Conservation (phyloP, 2,797 vertebrate species). For the Chelmon rostratus region DNA sequence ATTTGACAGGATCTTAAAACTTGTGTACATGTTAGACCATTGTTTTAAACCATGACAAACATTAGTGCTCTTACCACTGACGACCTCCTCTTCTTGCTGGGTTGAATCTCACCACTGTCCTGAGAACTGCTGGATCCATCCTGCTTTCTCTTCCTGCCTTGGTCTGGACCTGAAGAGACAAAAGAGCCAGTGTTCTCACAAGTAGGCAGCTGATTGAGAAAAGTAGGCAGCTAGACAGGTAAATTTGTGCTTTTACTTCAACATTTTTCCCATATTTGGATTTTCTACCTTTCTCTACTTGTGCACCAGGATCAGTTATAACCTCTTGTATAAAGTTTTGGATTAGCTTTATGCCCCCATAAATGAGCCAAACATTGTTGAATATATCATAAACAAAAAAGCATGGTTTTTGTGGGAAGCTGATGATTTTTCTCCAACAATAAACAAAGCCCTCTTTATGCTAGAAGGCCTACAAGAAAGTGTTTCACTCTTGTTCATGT, state of each 20-base stretch:
- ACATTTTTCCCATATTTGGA: neutral
- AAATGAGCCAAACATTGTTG: neutral
- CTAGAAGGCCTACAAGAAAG: neutral
- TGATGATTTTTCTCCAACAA: neutral
- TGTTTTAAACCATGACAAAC: neutral
- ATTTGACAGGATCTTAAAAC: too few species aligned
- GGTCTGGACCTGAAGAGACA: slow-evolving; percentile 44
- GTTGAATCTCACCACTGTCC: slow-evolving; percentile 70
- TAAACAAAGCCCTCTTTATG: neutral
- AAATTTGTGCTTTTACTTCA: neutral
- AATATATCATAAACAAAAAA: neutral
- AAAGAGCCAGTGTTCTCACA: slow-evolving; percentile 5
- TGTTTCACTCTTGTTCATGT: neutral
- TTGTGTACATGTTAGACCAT: too few species aligned
- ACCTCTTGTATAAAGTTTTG: neutral
- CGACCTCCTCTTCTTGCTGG: slow-evolving; percentile 78
- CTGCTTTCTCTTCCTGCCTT: slow-evolving; percentile 86
- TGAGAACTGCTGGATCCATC: slow-evolving; percentile 78
- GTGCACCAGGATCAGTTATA: neutral
- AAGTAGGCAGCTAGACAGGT: neutral
- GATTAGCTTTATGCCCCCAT: neutral
- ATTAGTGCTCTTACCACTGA: slow-evolving; percentile 52
- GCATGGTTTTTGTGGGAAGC: neutral
- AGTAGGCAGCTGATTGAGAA: neutral
- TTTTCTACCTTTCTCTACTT: neutral